These are phyloP conservation scores for Lontra canadensis DNA, from an alignment of 2,113 vertebrate genomes.

Conservation along the genomic window DNA sequence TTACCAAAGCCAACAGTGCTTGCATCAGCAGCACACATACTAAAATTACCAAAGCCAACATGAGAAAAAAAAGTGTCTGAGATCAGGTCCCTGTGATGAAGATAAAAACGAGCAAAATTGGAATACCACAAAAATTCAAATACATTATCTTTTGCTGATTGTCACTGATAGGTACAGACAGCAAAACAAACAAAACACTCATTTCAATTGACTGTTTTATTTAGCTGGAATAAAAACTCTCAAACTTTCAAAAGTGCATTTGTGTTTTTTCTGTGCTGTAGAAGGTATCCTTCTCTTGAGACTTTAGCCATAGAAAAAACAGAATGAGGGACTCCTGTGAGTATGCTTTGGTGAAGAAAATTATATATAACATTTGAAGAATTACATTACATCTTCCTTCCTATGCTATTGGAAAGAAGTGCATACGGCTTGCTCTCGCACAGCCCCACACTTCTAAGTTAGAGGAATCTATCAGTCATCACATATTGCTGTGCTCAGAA, in stretches of 20 bases:
- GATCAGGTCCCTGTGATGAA: not conserved
- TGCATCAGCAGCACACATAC: not conserved
- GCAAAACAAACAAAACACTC: not conserved
- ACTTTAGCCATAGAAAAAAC: not conserved
- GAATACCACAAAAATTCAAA: not conserved
- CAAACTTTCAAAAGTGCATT: not conserved
- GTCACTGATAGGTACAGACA: not conserved
- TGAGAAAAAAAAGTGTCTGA: not conserved
- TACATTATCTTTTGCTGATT: not conserved
- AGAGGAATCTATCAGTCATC: not conserved
- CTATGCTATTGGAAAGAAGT: not conserved
- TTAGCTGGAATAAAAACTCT: not conserved
- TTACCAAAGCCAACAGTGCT: not conserved
- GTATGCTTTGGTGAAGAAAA: not conserved
- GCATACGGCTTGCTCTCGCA: not conserved
- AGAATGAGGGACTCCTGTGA: not conserved
- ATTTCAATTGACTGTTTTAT: constrained; percentile 29
- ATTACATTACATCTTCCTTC: not conserved
- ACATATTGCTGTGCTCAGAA: not conserved
- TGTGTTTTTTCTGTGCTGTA: not conserved
- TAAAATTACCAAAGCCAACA: not conserved
- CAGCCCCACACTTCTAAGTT: not conserved
- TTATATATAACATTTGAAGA: not conserved
- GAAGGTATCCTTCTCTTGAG: not conserved
- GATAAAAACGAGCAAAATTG: constrained; percentile 20